Conservation (phyloP, 2,888 invertebrate genomes). For the Ernsta delagoae region DNA sequence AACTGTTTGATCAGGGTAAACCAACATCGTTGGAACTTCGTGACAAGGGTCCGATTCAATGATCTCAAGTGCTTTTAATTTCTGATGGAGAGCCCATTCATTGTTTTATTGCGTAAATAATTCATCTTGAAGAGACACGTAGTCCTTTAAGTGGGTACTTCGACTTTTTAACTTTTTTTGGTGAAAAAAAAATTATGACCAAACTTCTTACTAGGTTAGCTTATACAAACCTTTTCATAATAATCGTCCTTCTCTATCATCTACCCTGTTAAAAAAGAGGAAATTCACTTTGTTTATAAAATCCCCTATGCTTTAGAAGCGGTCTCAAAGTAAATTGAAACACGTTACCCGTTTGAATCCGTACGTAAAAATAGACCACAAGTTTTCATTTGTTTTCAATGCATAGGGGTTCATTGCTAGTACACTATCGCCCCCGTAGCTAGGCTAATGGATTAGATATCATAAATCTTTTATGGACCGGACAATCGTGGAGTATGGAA, state of each 20-base stretch:
- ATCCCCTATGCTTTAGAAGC: constrained; percentile 31
- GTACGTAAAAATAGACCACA: constrained; percentile 34
- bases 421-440: constrained; percentile 11
- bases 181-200: too few species aligned
- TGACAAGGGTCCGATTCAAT: constrained; percentile 58
- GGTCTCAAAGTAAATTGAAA: constrained; percentile 35
- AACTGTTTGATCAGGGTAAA: constrained; percentile 52
- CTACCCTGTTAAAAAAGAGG: background rate
- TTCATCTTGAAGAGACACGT: constrained; percentile 32
- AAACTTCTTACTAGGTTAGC: too few species aligned
- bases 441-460: constrained; percentile 33
- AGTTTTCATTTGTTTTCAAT: constrained; percentile 36
- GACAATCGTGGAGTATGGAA: constrained; percentile 13
- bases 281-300: constrained; percentile 24
- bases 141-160: too few species aligned
- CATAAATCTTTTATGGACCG: constrained; percentile 24
- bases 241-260: background rate
- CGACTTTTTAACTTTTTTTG: background rate
- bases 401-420: constrained; percentile 19
- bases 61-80: constrained; percentile 58
- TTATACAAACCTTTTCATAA: too few species aligned
- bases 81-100: constrained; percentile 49
- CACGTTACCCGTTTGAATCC: constrained; percentile 19
- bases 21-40: constrained; percentile 52
- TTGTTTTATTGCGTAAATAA: constrained; percentile 48